Evolutionary conservation across 92 coral and sea anemone species (phyloP).

Genomic region (Pocillopora grandis): DNA sequence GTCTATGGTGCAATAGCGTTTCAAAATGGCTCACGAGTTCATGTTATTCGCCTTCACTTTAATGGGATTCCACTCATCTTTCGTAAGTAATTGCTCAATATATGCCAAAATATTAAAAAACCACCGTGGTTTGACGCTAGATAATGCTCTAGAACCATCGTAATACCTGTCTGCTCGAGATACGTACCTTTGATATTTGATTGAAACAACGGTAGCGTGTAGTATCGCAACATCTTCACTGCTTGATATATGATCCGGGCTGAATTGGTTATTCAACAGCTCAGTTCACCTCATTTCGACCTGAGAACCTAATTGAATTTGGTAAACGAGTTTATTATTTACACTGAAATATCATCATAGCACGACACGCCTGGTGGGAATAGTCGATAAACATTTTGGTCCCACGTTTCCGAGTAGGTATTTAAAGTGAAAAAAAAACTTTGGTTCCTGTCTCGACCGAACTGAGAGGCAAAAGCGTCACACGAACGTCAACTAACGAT

Average conservation of each 20-base stretch:
- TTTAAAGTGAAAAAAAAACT: not conserved
- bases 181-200: not conserved
- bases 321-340: not conserved
- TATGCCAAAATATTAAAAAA: not conserved
- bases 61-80: conserved; percentile 12
- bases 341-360: not conserved
- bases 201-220: not conserved
- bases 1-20: not conserved
- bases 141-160: not conserved
- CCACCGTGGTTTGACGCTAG: not conserved
- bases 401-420: not conserved
- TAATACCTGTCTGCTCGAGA: not conserved
- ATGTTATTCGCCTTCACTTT: not conserved
- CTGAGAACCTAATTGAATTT: not conserved
- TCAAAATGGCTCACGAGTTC: not conserved
- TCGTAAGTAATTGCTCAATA: conserved; percentile 13
- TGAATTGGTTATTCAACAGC: not conserved
- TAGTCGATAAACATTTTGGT: not conserved
- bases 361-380: not conserved
- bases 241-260: not conserved
- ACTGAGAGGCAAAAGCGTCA: no score
- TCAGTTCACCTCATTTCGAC: not conserved
- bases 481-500: no score
- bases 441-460: not conserved
- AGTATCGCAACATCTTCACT: not conserved